Evolutionary conservation across 1,140 invertebrate genomes (phyloP).

Genomic region (Lucilia cuprina): DNA sequence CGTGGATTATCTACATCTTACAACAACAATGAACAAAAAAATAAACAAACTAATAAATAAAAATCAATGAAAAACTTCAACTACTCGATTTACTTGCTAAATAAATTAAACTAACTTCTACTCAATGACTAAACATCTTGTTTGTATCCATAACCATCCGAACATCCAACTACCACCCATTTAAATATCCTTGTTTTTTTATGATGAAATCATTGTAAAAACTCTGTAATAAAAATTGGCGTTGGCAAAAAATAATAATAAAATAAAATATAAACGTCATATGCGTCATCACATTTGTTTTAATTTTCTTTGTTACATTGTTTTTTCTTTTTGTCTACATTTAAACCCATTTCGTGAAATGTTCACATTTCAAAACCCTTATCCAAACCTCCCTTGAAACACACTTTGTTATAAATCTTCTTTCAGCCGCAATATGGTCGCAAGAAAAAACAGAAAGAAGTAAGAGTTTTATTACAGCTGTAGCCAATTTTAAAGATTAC

Average conservation of each 20-base stretch:
- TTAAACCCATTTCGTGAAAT: neutral
- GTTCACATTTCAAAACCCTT: neutral
- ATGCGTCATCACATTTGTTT: neutral
- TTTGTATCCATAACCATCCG: neutral
- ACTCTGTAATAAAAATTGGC: slow-evolving; percentile 37
- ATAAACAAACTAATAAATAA: neutral
- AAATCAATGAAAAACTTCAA: too few species aligned
- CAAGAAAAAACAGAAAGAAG: slow-evolving; percentile 96
- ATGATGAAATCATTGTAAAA: slow-evolving; percentile 31
- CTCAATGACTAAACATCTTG: neutral
- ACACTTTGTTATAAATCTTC: slow-evolving; percentile 51
- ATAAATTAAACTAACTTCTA: neutral
- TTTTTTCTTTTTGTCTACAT: too few species aligned
- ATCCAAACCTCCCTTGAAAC: neutral
- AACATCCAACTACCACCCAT: neutral
- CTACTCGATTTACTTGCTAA: neutral
- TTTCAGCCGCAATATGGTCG: slow-evolving; percentile 75
- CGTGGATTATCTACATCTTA: neutral
- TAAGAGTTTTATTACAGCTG: slow-evolving; percentile 70
- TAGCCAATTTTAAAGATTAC: neutral
- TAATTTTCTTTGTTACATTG: slow-evolving; percentile 48
- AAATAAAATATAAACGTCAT: neutral
- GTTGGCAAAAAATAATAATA: slow-evolving; percentile 38
- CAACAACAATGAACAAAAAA: neutral
- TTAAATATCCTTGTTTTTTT: neutral